Conservation (phyloP, 2,797 vertebrate genomes). For the Ispidina lecontei region DNA sequence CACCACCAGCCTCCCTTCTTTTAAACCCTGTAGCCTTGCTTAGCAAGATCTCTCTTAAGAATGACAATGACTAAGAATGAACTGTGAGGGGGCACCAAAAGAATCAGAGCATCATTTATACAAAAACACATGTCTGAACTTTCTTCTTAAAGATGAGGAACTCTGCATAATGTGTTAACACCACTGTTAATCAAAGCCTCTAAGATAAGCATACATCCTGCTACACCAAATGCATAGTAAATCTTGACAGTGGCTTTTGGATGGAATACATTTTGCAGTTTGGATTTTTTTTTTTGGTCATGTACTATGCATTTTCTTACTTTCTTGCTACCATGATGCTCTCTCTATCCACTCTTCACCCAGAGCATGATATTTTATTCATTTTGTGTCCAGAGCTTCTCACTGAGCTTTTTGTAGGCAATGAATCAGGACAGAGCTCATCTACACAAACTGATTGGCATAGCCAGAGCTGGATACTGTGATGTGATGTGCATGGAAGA, state of each 20-base stretch:
- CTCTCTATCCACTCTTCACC: background rate
- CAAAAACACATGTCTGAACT: constrained; percentile 59
- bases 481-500: background rate
- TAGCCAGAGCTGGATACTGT: background rate
- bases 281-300: background rate
- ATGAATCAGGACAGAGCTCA: constrained; percentile 33
- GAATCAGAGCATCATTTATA: constrained; percentile 16
- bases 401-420: background rate
- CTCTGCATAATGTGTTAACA: constrained; percentile 53
- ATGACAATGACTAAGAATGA: constrained; percentile 69
- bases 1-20: background rate
- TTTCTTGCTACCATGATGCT: background rate
- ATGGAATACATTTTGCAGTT: constrained; percentile 8
- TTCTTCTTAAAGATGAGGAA: constrained; percentile 60
- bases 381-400: background rate
- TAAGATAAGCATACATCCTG: constrained; percentile 46
- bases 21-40: constrained; percentile 43
- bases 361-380: background rate
- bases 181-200: constrained; percentile 67
- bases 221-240: constrained; percentile 28
- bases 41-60: constrained; percentile 35
- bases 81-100: constrained; percentile 41
- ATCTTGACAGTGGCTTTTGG: constrained; percentile 48
- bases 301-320: background rate
- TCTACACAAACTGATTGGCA: background rate